Evolutionary conservation across 1,140 invertebrate species (phyloP), one percentile per base, ranked within the genome.

Genomic region (Episyrphus balteatus): DNA sequence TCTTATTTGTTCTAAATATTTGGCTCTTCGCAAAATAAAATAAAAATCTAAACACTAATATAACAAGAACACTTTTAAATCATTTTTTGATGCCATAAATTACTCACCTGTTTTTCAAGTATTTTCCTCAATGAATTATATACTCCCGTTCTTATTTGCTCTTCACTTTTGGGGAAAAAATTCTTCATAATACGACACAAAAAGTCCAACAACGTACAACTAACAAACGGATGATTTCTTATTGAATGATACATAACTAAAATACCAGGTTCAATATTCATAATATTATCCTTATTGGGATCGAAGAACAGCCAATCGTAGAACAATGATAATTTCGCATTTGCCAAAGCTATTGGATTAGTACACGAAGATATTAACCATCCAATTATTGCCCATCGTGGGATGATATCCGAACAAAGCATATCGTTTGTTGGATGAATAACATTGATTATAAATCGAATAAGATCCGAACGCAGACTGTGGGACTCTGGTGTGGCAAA

Each of bases 191-290:
- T 94, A 76, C 94, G 75, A 73, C 92, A 96, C 41, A 98, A 75
- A 72, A 98, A 98, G 72, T 98, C 93, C 50, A 98, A 71, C 42
- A 98, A 74, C 11, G 91, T 94, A 41, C 89, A 91, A 55, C 92
- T 96, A 48, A 97, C 92, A 36, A 86, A 86, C 37, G 93, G 91
- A 77, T 98, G 93, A 57, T 89, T 90, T 64, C 89, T 80, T 78
- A 98, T 91, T 33, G 92, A 96, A 75, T 97, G 88, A 68, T 92
- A 89, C 92, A 98, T 98, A 1, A 98, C 92, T 48, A 98, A 75
- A 64, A 98, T 96, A 10, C 91, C 93, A n/a, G 94, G 94, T 71
- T 98, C 94, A 59, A 98, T 95, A 68, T 97, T 96, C 94, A 98
- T 98, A 51, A 98, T 98, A 65, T 94, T 98, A 70, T 98, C 94